These are phyloP conservation scores for Sarcophaga subvicina DNA, from an alignment of 2,888 invertebrate genomes.

Conservation along the genomic window DNA sequence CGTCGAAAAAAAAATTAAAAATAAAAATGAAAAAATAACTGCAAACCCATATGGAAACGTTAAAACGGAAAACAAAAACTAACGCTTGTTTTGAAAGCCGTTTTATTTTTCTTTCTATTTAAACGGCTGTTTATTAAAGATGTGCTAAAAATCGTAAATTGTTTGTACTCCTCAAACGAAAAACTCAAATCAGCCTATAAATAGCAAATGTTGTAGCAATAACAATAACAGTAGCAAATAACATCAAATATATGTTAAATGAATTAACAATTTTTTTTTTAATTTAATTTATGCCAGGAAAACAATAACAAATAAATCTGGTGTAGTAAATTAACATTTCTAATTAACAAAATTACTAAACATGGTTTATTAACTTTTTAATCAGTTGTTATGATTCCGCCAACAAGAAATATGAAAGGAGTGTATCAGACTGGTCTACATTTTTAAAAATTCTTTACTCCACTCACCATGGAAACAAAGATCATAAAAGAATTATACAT, in stretches of 20 bases:
- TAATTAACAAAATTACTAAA: too few relatives aligned
- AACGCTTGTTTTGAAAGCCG: neutral
- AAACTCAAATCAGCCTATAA: conserved; percentile 18
- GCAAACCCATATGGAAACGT: neutral
- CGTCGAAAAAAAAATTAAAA: neutral
- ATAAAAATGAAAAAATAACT: neutral
- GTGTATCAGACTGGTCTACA: too few relatives aligned
- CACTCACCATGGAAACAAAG: too few relatives aligned
- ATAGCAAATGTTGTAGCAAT: neutral
- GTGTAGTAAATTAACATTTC: too few relatives aligned
- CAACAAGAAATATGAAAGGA: too few relatives aligned
- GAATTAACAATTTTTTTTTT: conserved; percentile 18
- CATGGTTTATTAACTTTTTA: too few relatives aligned
- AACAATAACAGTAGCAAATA: neutral
- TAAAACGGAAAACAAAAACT: too few relatives aligned
- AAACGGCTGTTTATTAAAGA: conserved; percentile 31
- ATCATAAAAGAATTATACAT: too few relatives aligned
- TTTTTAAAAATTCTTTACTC: too few relatives aligned
- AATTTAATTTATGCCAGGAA: too few relatives aligned
- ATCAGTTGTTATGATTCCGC: too few relatives aligned
- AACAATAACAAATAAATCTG: too few relatives aligned
- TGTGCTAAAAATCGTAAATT: conserved; percentile 41
- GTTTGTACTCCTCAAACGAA: conserved; percentile 21
- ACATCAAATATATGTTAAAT: conserved; percentile 37
- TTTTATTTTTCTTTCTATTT: conserved; percentile 10